Percentiles rank a stretch among this genome's conserved stretches.
Conservation (phyloP, 2,113 vertebrate genomes). For the Pygoscelis adeliae region DNA sequence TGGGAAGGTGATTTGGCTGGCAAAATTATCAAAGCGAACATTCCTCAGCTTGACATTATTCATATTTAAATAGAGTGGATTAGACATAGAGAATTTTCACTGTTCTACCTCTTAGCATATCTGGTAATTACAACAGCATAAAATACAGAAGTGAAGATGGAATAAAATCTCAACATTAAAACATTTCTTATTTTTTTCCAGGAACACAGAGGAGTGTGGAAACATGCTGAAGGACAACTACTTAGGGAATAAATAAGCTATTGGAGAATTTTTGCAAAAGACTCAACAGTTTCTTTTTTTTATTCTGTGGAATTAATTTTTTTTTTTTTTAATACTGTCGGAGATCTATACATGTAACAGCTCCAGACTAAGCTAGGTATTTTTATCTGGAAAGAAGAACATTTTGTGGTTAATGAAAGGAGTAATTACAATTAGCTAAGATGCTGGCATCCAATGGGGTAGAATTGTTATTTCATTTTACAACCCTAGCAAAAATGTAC, state of each 20-base stretch:
- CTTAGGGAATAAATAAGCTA: not conserved
- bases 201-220: not conserved
- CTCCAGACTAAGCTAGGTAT: not conserved
- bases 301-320: not conserved
- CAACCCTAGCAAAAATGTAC: not conserved
- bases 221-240: not conserved
- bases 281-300: not conserved
- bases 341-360: not conserved
- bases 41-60: not conserved
- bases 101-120: not conserved
- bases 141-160: not conserved
- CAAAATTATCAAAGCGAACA: not conserved
- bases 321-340: not conserved
- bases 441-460: not conserved
- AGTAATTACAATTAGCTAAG: constrained; percentile 67
- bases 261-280: not conserved
- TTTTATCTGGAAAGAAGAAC: constrained; percentile 38
- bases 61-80: constrained; percentile 2
- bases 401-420: constrained; percentile 37
- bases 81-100: not conserved
- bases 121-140: not conserved
- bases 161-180: not conserved
- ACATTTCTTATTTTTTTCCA: not conserved
- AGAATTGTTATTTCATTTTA: constrained; percentile 10
- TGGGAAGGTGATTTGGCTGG: not conserved